These are phyloP conservation scores for Drosophila formosana DNA, from an alignment of 2,888 invertebrate genomes.

Conservation along the genomic window DNA sequence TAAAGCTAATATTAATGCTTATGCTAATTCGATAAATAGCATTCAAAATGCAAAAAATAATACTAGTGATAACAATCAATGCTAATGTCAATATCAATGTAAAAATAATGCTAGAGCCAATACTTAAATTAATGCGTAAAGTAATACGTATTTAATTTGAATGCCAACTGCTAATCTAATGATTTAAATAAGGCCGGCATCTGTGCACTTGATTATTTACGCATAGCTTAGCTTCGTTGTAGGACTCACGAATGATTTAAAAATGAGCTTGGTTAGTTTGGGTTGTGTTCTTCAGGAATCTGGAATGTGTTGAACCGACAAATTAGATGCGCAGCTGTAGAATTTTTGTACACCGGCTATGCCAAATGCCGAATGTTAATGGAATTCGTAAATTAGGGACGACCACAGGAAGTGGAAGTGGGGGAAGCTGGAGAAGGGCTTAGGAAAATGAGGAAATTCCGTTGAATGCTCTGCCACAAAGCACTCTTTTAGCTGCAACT, in stretches of 20 bases:
- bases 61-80: too few relatives aligned
- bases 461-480: background rate
- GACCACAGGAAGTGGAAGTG: conserved; percentile 26
- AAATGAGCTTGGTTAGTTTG: background rate
- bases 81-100: too few relatives aligned
- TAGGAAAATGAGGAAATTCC: conserved; percentile 4
- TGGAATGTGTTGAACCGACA: conserved; percentile 3
- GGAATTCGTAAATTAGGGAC: conserved; percentile 34
- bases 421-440: background rate
- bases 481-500: conserved; percentile 24
- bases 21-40: too few relatives aligned
- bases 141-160: background rate
- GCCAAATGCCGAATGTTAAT: conserved; percentile 36
- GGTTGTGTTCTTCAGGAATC: background rate
- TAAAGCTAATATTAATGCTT: too few relatives aligned
- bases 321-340: conserved; percentile 17
- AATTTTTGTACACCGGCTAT: background rate
- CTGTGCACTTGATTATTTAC: background rate
- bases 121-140: too few relatives aligned
- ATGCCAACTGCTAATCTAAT: background rate
- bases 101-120: too few relatives aligned
- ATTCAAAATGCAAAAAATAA: too few relatives aligned
- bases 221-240: background rate
- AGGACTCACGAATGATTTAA: background rate
- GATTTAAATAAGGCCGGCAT: background rate